Conservation (phyloP, 1,140 invertebrate genomes). For the Atta cephalotes region DNA sequence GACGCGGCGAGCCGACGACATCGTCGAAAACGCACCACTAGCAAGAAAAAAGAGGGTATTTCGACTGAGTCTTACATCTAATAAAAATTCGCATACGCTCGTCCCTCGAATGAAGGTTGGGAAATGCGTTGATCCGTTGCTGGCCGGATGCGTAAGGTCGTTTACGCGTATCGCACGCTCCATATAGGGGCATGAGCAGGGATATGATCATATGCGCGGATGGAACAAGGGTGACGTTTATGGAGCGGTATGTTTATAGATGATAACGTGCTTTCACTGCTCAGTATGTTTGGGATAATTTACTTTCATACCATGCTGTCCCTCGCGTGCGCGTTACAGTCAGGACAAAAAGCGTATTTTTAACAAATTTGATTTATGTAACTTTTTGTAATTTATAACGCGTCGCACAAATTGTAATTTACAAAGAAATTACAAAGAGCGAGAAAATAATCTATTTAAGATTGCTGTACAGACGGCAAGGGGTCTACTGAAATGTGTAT, state of each 20-base stretch:
- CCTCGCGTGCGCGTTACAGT: neutral
- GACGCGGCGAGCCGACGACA: constrained; percentile 45
- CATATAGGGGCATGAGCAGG: neutral
- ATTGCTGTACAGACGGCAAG: neutral
- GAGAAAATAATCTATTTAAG: neutral
- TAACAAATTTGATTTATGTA: constrained; percentile 3
- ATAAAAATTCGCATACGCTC: constrained; percentile 51
- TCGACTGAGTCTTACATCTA: constrained; percentile 21
- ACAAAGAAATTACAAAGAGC: neutral
- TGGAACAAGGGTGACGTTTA: constrained; percentile 44
- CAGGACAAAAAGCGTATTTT: constrained; percentile 12
- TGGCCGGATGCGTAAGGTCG: constrained; percentile 25
- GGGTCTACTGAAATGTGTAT: neutral
- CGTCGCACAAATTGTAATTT: neutral
- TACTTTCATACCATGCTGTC: constrained; percentile 22
- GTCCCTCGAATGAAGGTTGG: neutral
- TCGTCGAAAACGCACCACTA: constrained; percentile 41
- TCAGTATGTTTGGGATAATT: constrained; percentile 49
- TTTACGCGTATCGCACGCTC: constrained; percentile 45
- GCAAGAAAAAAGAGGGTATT: neutral
- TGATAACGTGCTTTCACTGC: constrained; percentile 48
- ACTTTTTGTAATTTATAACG: neutral
- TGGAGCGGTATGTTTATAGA: constrained; percentile 53
- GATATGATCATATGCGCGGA: constrained; percentile 20
- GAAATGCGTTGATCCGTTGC: no score